phyloP scores from a whole-genome alignment of 1,140 invertebrate species.

The Oscheius sp. region DNA sequence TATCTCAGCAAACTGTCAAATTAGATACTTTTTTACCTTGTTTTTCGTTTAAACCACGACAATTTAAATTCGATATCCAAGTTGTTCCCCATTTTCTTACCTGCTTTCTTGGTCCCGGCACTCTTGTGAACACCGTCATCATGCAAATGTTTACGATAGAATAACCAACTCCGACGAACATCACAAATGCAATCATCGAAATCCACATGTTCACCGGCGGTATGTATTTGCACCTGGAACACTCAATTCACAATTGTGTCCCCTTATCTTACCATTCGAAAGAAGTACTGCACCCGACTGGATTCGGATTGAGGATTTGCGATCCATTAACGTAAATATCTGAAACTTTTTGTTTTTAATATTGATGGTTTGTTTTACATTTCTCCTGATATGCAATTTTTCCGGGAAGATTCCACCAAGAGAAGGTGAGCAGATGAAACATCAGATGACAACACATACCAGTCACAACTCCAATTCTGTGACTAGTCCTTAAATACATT shows the following conservation, averaged over 20 bases:
- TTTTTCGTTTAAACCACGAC: no score
- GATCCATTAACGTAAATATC: slow-evolving; percentile 13
- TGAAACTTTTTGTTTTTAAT: no score
- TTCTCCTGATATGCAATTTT: slow-evolving; percentile 14
- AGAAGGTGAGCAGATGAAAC: slow-evolving; percentile 26
- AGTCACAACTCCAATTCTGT: slow-evolving; percentile 16
- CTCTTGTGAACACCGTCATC: slow-evolving; percentile 23
- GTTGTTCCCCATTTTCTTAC: background rate
- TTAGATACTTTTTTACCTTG: no score
- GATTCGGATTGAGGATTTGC: slow-evolving; percentile 11
- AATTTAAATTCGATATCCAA: no score
- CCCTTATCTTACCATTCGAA: slow-evolving; percentile 13
- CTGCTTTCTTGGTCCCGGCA: slow-evolving; percentile 25
- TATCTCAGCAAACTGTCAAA: no score
- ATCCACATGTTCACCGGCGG: slow-evolving; percentile 21
- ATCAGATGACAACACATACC: slow-evolving; percentile 3
- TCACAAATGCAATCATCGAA: slow-evolving; percentile 20
- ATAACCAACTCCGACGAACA: slow-evolving; percentile 7
- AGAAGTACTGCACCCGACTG: slow-evolving; percentile 13
- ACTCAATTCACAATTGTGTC: background rate
- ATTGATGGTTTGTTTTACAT: slow-evolving; percentile 1
- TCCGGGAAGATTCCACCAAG: slow-evolving; percentile 19
- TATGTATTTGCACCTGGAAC: slow-evolving; percentile 9
- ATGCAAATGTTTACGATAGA: slow-evolving; percentile 17
- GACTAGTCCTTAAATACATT: slow-evolving; percentile 21